Conservation (phyloP, 2,888 invertebrate genomes). For the Archips crataeganus region DNA sequence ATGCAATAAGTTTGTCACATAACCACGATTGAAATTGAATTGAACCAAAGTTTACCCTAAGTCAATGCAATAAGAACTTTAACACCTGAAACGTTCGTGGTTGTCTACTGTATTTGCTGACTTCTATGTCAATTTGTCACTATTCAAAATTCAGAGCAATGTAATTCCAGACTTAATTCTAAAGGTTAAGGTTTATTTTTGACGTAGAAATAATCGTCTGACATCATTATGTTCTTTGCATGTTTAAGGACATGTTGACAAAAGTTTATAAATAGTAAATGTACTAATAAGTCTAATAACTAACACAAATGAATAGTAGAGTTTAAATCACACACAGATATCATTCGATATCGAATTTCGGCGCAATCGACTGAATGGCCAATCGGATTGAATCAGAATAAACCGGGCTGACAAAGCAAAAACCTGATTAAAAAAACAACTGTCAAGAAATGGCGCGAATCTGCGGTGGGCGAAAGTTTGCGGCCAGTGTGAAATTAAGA, state of each 20-base stretch:
- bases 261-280: not conserved
- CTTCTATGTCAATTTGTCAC: not conserved
- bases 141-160: not conserved
- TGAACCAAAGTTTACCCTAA: not conserved
- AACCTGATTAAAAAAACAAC: constrained; percentile 47
- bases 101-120: constrained; percentile 1
- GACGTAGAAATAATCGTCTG: not conserved
- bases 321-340: not conserved
- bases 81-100: not conserved
- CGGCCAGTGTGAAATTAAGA: constrained; percentile 18
- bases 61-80: not conserved
- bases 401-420: constrained; percentile 43
- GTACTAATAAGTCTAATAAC: not conserved
- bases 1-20: not conserved
- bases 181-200: not conserved
- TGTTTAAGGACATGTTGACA: not conserved
- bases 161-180: not conserved
- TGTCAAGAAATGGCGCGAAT: constrained; percentile 34
- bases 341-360: constrained; percentile 44
- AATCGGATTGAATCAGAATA: constrained; percentile 47
- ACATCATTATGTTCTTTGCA: not conserved
- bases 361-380: constrained; percentile 48
- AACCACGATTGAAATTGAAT: not conserved
- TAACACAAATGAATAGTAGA: not conserved
- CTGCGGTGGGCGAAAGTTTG: constrained; percentile 19